Evolutionary conservation across 2,888 invertebrate genomes (phyloP).

Genomic region (Hydrotaea cyrtoneurina): DNA sequence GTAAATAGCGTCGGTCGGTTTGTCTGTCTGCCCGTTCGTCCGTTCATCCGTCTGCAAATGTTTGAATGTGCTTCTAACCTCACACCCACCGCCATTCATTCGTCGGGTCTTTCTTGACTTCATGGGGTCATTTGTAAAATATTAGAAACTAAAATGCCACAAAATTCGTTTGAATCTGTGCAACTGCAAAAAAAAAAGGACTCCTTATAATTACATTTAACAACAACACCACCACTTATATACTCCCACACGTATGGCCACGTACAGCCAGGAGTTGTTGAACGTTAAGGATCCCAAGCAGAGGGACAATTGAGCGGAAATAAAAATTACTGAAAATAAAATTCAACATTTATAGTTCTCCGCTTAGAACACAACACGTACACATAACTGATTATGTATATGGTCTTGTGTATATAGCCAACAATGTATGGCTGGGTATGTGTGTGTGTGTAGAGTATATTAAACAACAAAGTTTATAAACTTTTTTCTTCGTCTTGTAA

Average conservation of each 20-base stretch:
- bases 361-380: conserved; percentile 67
- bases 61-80: too few species aligned
- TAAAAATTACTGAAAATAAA: conserved; percentile 77
- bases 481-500: background rate
- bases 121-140: conserved; percentile 65
- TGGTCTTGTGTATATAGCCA: background rate
- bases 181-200: conserved; percentile 48
- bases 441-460: conserved; percentile 5
- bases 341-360: conserved; percentile 74
- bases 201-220: conserved; percentile 57
- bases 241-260: conserved; percentile 35
- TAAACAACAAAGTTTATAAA: conserved; percentile 27
- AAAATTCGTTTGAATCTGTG: background rate
- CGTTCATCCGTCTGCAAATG: background rate
- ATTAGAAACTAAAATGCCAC: conserved; percentile 54
- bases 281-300: background rate
- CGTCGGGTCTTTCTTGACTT: background rate
- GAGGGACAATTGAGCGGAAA: conserved; percentile 77
- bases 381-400: conserved; percentile 22
- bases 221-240: conserved; percentile 37
- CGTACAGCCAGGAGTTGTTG: background rate
- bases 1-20: conserved; percentile 12
- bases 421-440: background rate
- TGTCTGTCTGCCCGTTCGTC: conserved; percentile 27
- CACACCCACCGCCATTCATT: too few species aligned